These are phyloP conservation scores for Borostomias antarcticus DNA, from an alignment of 2,797 vertebrate species.

Conservation along the genomic window DNA sequence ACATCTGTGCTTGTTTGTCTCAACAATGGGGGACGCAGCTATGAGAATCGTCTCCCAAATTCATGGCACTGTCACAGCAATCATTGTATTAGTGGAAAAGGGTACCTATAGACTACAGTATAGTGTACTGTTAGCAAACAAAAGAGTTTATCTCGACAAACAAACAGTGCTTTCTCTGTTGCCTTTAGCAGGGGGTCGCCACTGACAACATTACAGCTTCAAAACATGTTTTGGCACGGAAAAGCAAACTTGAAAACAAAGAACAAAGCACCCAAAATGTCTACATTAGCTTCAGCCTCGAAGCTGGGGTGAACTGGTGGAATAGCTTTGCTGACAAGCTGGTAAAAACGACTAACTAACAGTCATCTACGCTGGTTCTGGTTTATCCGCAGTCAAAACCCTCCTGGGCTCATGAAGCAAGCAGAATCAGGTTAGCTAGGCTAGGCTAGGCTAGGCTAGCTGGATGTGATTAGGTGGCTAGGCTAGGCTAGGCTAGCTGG, in stretches of 20 bases:
- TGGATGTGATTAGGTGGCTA: too few species aligned
- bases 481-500: too few species aligned
- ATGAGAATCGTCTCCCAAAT: background rate
- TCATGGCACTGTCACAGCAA: constrained; percentile 1
- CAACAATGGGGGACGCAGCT: background rate
- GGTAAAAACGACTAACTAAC: constrained; percentile 43
- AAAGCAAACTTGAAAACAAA: constrained; percentile 53
- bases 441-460: too few species aligned
- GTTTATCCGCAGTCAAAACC: constrained; percentile 54
- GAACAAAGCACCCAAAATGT: constrained; percentile 34
- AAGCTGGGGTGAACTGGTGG: background rate
- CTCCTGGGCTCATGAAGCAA: too few species aligned
- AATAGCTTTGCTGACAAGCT: background rate
- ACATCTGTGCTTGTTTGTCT: background rate
- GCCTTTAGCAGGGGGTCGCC: background rate
- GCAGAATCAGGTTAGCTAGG: too few species aligned
- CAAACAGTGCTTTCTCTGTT: background rate
- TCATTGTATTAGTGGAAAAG: background rate
- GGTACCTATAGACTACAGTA: constrained; percentile 6
- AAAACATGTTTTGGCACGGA: constrained; percentile 42
- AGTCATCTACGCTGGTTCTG: constrained; percentile 21
- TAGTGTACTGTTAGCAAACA: constrained; percentile 3
- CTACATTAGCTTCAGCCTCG: background rate
- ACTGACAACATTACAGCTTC: constrained; percentile 2
- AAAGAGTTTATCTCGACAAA: constrained; percentile 1